Evolutionary conservation across 2,888 invertebrate genomes (phyloP).

Genomic region (Boloria selene): DNA sequence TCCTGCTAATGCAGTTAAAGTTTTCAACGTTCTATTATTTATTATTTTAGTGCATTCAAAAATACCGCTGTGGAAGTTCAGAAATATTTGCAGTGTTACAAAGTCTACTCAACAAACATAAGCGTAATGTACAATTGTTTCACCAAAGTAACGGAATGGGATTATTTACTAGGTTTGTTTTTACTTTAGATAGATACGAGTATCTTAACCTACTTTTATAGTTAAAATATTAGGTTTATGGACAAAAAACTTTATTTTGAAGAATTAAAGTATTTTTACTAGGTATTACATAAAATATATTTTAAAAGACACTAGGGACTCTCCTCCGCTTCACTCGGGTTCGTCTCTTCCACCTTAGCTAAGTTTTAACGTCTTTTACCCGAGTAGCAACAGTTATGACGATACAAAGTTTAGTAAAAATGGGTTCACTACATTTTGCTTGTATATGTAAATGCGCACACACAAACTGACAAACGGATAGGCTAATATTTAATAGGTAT

Average conservation of each 20-base stretch:
- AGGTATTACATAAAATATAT: neutral
- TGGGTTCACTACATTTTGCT: too few relatives aligned
- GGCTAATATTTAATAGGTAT: too few relatives aligned
- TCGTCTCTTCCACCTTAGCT: too few relatives aligned
- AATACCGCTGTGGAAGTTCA: constrained; percentile 51
- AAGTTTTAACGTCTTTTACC: too few relatives aligned
- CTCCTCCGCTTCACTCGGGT: too few relatives aligned
- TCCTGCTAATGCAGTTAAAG: neutral
- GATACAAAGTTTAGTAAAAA: too few relatives aligned
- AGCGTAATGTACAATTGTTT: constrained; percentile 58
- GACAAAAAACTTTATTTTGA: neutral
- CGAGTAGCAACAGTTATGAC: too few relatives aligned
- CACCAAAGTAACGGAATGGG: constrained; percentile 57
- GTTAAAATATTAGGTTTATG: neutral
- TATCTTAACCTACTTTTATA: neutral
- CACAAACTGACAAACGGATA: too few relatives aligned
- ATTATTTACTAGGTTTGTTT: constrained; percentile 61
- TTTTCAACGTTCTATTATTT: neutral
- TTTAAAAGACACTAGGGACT: neutral
- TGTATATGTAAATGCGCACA: too few relatives aligned
- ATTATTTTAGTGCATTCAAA: constrained; percentile 56
- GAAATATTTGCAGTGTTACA: constrained; percentile 60
- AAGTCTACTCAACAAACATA: constrained; percentile 57
- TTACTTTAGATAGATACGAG: neutral
- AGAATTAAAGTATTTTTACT: too few relatives aligned